Conservation (phyloP, 2,888 invertebrate genomes). For the Sesamia inferens region DNA sequence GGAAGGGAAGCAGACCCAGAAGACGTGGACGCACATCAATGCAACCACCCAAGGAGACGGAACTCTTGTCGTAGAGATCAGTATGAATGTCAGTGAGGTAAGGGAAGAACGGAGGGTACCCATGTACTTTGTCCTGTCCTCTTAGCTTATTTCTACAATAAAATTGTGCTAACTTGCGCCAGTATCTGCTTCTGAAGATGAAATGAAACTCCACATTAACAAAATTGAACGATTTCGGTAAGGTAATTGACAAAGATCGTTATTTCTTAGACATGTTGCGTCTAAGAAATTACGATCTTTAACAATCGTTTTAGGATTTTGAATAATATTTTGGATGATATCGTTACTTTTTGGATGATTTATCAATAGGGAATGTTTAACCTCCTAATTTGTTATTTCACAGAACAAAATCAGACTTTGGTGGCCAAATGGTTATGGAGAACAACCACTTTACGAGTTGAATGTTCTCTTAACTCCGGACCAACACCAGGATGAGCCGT, state of each 20-base stretch:
- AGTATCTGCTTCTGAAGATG: not conserved
- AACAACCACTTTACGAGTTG: constrained; percentile 93
- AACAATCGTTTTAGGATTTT: not conserved
- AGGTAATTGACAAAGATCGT: not conserved
- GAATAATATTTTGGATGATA: not conserved
- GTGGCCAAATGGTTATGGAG: constrained; percentile 99
- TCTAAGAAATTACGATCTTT: not conserved
- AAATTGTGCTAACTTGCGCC: not conserved
- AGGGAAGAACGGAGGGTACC: not conserved
- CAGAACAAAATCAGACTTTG: constrained; percentile 90
- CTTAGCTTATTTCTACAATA: not conserved
- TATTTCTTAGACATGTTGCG: not conserved
- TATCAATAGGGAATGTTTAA: not conserved
- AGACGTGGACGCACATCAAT: constrained; percentile 69
- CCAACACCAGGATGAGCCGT: constrained; percentile 71
- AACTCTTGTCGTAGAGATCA: constrained; percentile 73
- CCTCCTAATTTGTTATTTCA: constrained; percentile 33
- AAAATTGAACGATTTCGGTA: too few relatives aligned
- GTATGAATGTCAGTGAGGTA: constrained; percentile 80
- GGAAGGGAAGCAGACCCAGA: constrained; percentile 76
- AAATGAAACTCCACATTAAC: not conserved
- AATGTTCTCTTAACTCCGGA: constrained; percentile 85
- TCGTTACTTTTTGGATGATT: not conserved
- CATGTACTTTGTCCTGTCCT: not conserved
- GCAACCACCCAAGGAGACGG: constrained; percentile 73